Conservation (phyloP, 1,140 invertebrate species). For the Psix sp. region DNA sequence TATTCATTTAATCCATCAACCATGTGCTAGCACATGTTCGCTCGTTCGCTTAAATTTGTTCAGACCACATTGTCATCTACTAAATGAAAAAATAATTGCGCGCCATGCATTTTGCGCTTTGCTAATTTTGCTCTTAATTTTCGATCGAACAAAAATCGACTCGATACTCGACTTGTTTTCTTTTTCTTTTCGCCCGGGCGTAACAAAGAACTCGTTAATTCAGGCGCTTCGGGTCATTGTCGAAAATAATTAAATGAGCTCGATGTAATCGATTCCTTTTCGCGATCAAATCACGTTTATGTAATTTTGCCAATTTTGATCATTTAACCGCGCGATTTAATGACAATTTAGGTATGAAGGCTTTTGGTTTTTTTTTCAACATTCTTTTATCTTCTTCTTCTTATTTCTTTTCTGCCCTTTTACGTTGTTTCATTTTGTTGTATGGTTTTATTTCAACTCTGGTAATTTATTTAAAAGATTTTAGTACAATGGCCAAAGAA, state of each 20-base stretch:
- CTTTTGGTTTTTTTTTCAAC: too few relatives aligned
- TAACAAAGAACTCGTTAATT: neutral
- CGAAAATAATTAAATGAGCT: neutral
- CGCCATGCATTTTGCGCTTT: too few relatives aligned
- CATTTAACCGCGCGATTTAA: too few relatives aligned
- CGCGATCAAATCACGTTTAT: neutral
- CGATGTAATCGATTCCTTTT: too few relatives aligned
- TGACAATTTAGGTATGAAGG: too few relatives aligned
- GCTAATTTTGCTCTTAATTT: too few relatives aligned
- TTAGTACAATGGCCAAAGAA: conserved; percentile 45
- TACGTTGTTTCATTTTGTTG: neutral
- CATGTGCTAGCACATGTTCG: conserved; percentile 24
- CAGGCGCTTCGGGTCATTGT: neutral
- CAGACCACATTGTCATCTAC: neutral
- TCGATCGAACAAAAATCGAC: too few relatives aligned
- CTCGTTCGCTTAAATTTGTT: neutral
- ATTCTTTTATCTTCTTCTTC: neutral
- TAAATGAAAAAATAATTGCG: neutral
- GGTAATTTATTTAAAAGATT: conserved; percentile 5
- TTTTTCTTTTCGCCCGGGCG: neutral
- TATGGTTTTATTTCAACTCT: neutral
- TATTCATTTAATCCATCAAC: conserved; percentile 5
- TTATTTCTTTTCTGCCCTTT: neutral
- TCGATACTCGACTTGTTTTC: neutral
- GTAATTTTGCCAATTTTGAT: neutral